Evolutionary conservation across 2,113 vertebrate species (phyloP), one percentile per base, ranked within the genome.

Genomic region (Pristiophorus japonicus): DNA sequence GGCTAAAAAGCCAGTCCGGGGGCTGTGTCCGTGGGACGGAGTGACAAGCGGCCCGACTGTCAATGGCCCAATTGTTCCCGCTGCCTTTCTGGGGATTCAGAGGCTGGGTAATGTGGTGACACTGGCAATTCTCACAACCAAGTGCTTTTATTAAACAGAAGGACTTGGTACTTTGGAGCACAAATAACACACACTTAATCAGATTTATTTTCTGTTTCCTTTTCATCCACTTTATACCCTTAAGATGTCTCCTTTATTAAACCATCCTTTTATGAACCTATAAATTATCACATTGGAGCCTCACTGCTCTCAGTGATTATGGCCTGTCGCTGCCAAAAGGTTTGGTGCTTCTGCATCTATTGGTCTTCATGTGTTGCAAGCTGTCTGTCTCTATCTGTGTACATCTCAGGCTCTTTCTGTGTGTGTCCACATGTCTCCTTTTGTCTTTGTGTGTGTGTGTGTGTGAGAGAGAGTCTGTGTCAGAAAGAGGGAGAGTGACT

Each of bases 121-220:
- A 6, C 84, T 27, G 42, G 87, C 51, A 34, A 59, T 90, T 91
- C 88, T 30, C 88, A 91, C 59, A 91, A 91, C 22, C 34, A 20
- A 63, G 38, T 42, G 75, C 1, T 14, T 20, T 81, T 20, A 38
- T 63, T 63, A n/a, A 62, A 18, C 30, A 0, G 4, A 59, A 63
- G n/a, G 12, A 20, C 88, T 22, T 38, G 16, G 16, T n/a, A 63
- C 55, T 63, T 30, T 90, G 87, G 51, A 59, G 55, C 87, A 62
- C 87, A 63, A 63, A 10, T 91, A 16, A 38, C 88, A 38, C 6
- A 5, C 59, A 38, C 55, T 91, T 24, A 4, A 91, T 38, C 59
- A 91, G 55, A 62, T 91, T 91, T 38, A 63, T 38, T 5, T 62
- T 91, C 88, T 18, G 34, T 81, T 81, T 91, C 88, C 88, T 91